These are phyloP conservation scores for Papilio aristodemus DNA, from an alignment of 1,140 invertebrate species.

Conservation along the genomic window DNA sequence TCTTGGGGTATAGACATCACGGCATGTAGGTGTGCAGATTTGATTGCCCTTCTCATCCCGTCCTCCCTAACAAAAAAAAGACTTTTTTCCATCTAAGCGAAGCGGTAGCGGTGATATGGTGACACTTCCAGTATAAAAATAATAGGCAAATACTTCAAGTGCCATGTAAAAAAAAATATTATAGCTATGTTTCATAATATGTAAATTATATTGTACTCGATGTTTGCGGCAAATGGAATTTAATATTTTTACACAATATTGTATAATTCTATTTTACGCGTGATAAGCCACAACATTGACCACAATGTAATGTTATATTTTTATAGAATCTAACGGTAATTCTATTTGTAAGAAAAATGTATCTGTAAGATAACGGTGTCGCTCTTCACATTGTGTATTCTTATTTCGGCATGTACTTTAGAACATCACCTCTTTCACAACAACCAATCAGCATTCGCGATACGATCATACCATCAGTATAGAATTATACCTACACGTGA, in stretches of 20 bases:
- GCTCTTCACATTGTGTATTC: background rate
- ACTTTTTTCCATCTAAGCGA: no score
- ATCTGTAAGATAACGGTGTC: background rate
- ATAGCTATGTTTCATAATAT: background rate
- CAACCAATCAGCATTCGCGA: conserved; percentile 14
- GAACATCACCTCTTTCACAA: background rate
- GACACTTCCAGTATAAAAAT: no score
- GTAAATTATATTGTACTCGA: background rate
- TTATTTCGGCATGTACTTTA: background rate
- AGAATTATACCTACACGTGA: background rate
- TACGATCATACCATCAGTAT: background rate
- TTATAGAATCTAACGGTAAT: background rate
- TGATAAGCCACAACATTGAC: conserved; percentile 7
- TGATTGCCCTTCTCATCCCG: no score
- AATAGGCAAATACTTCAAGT: background rate
- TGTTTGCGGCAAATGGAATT: conserved; percentile 14
- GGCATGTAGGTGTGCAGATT: no score
- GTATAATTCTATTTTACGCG: background rate
- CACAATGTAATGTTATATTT: conserved; percentile 1
- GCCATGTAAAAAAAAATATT: background rate
- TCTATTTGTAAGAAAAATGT: no score
- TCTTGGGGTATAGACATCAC: no score
- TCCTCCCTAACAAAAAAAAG: no score
- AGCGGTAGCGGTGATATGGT: no score
- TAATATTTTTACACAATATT: background rate